Evolutionary conservation across 2,113 vertebrate species (phyloP), one percentile per base, ranked within the genome.

Genomic region (Eulemur macaco): DNA sequence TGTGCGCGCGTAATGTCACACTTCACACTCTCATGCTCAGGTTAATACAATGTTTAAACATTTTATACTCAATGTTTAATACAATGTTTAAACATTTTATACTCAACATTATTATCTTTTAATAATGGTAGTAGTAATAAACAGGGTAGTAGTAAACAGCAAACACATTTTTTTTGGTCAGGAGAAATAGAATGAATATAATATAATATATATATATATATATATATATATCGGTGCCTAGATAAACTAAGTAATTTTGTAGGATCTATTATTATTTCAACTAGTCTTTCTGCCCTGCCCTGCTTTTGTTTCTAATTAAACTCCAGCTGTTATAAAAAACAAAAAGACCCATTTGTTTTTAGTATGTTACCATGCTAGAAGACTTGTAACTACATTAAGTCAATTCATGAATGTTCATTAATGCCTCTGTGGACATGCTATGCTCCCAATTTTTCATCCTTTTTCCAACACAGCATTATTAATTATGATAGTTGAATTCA

Each of bases 251-350:
- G 23, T 74, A 64, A 93, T 52, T 56, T 78, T 37, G 25, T 50
- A 88, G 56, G 91, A 69, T 27, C 37, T 66, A 29, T 64, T 54
- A 47, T n/a, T 94, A 73, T 50, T 87, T 14, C 27, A 92, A 68
- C 2, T 42, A 11, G 6, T 58, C 1, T 15, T 13, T 6, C 3
- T 39, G 12, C 23, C 47, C 7, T 77, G 34, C 1, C 29, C 8
- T 92, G 23, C 5, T 81, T 64, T 80, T 66, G 27, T 60, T 88
- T 52, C 8, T 77, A 81, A 58, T 90, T 92, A 84, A 83, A 69
- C 5, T 80, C 6, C 63, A 54, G 20, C 12, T 20, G 18, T 42
- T 42, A 9, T 50, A 20, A 66, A 52, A 73, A 31, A 37, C 34
- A 66, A 68, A n/a, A 78, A 34, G 0, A 27, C 0, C 23, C 1